Conservation (phyloP, 2,113 vertebrate genomes). For the Platysternon megacephalum region DNA sequence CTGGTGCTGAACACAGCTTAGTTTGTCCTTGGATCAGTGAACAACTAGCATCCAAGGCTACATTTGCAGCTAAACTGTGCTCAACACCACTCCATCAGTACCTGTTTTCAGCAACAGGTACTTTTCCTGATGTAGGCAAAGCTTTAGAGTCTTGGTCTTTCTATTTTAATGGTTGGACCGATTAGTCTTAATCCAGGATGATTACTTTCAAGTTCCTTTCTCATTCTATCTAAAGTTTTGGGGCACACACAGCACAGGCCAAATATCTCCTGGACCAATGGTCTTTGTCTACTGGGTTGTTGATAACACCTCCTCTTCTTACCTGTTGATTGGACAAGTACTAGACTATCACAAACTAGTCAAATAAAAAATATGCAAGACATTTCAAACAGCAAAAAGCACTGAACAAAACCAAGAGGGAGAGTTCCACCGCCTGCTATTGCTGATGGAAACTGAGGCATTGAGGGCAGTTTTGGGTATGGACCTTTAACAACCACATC, state of each 20-base stretch:
- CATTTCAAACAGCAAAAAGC: not conserved
- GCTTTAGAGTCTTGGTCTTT: not conserved
- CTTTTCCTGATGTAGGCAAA: not conserved
- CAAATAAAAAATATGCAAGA: constrained; percentile 7
- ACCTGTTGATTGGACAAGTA: not conserved
- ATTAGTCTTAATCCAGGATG: not conserved
- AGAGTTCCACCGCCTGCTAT: not conserved
- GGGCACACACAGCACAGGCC: not conserved
- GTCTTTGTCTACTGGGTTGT: not conserved
- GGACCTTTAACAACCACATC: not conserved
- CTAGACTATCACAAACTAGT: not conserved
- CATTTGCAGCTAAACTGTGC: not conserved
- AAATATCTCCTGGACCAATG: not conserved
- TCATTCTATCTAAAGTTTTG: not conserved
- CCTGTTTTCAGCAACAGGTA: not conserved
- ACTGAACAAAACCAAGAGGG: not conserved
- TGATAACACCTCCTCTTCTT: not conserved
- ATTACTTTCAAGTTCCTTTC: not conserved
- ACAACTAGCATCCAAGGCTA: not conserved
- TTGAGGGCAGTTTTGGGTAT: not conserved
- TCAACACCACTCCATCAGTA: not conserved
- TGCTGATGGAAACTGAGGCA: not conserved
- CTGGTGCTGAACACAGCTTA: not conserved
- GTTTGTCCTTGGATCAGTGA: not conserved
- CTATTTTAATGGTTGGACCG: not conserved